Evolutionary conservation across 2,113 vertebrate genomes (phyloP).

Genomic region (Capra hircus): DNA sequence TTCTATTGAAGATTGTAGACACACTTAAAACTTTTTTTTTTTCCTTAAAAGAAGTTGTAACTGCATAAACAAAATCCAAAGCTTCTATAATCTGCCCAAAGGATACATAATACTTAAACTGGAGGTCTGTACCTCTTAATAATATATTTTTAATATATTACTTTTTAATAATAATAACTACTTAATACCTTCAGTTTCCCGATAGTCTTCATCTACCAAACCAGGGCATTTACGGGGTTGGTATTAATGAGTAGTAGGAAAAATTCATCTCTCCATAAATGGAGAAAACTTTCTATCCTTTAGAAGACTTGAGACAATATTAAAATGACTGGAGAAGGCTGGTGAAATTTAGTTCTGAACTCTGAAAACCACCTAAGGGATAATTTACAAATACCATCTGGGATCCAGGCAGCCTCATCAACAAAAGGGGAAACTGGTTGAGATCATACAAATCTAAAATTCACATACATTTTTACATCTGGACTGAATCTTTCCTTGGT

Average conservation of each 20-base stretch:
- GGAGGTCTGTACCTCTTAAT: not conserved
- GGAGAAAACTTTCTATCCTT: not conserved
- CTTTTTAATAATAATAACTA: not conserved
- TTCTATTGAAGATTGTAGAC: not conserved
- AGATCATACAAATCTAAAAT: conserved; percentile 83
- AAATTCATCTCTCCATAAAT: not conserved
- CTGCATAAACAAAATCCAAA: not conserved
- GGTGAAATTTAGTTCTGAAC: conserved; percentile 54
- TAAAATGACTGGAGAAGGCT: conserved; percentile 33
- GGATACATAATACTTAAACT: not conserved
- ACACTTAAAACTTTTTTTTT: not conserved
- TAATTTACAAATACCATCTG: conserved; percentile 76
- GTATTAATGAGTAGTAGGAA: not conserved
- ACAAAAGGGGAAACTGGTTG: conserved; percentile 72
- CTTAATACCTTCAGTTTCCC: not conserved
- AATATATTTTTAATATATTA: not conserved
- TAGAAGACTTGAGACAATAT: conserved; percentile 43
- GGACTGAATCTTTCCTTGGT: conserved; percentile 81
- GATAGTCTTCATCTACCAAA: not conserved
- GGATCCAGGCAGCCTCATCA: conserved; percentile 75
- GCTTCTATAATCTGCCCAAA: not conserved
- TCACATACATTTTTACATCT: conserved; percentile 86
- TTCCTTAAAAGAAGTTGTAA: not conserved
- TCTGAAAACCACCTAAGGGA: conserved; percentile 71
- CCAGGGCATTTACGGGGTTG: not conserved